Base-by-base conservation (phyloP, 2,888 invertebrate genomes). In the Microplitis manilae region DNA sequence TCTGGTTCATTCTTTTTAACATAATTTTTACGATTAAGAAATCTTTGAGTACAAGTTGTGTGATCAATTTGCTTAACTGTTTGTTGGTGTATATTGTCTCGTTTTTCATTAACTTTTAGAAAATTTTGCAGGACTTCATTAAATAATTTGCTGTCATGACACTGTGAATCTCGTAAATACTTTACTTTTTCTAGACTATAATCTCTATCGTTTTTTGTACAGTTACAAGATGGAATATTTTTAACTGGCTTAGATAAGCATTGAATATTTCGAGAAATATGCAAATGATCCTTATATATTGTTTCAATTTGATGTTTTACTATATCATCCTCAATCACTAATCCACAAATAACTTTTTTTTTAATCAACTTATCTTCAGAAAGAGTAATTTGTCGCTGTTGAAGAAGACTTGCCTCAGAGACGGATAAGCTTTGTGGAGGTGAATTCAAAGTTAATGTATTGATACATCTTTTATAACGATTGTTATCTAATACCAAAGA, bases 211-310 rank as follows among this genome's bases (percentile, higher is more conserved):
- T 50, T 50, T 20, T 78, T 20, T 5, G 67, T 30, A 60, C 73
- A 64, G 4, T 65, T 61, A 64, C 89, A 89, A 6, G 87, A 83
- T 17, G 85, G 86, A 41, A 88, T 84, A 61, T 87, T 87, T 74
- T 76, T 86, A 7, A 80, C 40, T 5, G 79, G 70, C 15, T 30
- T 68, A 9, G 77, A 65, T 30, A 13, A 30, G 38, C 5, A 68
- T 78, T 69, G 77, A 77, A 82, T 68, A 65, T 69, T 79, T 9
- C 71, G 67, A 1, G 85, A 82, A n/a, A 84, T 72, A 38, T 82
- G 86, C 38, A 84, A 78, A 1, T 79, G 69, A 0, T 83, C 81
- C 60, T 84, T 82, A 0, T 79, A 79, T 1, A 83, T n/a, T n/a
- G 85, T 86, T 0, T 79, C 80, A 6, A 87, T 81, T 30, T 79